Base-by-base conservation (phyloP, 2,888 invertebrate species). In the Pyrgus malvae region DNA sequence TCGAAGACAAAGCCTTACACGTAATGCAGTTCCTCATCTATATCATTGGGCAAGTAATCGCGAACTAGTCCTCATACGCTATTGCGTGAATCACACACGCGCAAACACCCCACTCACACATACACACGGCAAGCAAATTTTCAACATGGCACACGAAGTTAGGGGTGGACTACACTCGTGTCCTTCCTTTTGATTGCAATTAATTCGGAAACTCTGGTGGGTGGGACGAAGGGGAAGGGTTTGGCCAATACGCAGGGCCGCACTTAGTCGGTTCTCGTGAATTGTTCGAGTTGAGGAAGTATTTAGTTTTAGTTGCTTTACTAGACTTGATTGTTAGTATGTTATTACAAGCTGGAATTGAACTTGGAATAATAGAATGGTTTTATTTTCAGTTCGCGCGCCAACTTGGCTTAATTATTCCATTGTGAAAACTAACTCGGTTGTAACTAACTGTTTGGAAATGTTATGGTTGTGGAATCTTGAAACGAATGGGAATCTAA, bases 181-280 rank as follows among this genome's bases (percentile, higher is more conserved):
- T 90, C 90, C 89, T 90, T 88, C 87, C 90, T 89, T 88, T 87
- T 90, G 89, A 90, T 90, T 90, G 90, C 90, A 89, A 90, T 90
- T 90, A 90, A 90, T 90, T 89, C 88, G 82, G 80, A 79, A 77
- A 76, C 78, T 70, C 69, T 71, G 74, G 54, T 29, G 58, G 56
- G 67, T 51, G 59, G 62, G 63, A 62, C 64, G 68, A 73, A 68
- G 70, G 69, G 73, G 73, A 76, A 80, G 82, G 78, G 76, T 76
- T 80, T 83, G 81, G 76, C 88, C 90, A 87, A 80, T 80, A 78
- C 84, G 81, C 87, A 84, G 88, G 84, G 82, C 76, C 77, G 83
- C 80, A 88, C 80, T 86, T 74, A 62, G 64, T 68, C 71, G 9
- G 63, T 67, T 8, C 11, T 12, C 33, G 76, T 74, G 76, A 74